Evolutionary conservation across 1,140 invertebrate species (phyloP), one percentile per base, ranked within the genome.

Genomic region (Nautilus pompilius): DNA sequence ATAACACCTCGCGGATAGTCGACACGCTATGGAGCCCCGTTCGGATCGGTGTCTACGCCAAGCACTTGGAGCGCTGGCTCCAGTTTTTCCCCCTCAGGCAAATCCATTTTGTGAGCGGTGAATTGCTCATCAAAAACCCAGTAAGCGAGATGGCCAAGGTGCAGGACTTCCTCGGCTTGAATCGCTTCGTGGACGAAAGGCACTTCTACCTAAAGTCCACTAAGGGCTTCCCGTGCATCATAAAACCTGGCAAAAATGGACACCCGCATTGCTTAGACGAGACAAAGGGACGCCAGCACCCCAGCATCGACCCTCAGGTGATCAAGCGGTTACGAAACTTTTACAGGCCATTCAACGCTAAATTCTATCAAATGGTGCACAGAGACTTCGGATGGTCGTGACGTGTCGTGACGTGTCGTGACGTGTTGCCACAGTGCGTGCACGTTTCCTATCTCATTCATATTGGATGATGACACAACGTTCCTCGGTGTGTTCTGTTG

Each of bases 201-300:
- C 90, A 95, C 78, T 96, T 96, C 81, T 93, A 93, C 78, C 93
- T 95, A 80, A 95, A 96, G 80, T 88, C 90, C 3, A 92, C 92
- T 3, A 96, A 96, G 81, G 92, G 93, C 0, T 96, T 96, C 78
- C 93, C 92, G 0, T 96, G 93, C 77, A 83, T 96, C 3, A 88
- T 92, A 69, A 93, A 93, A 74, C 54, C 56, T 10, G 90, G 93
- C 74, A 87, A 88, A 3, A 86, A 87, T 15, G 87, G 90, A 2
- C 88, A 87, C 10, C 91, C 91, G 0, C 92, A 94, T 74, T 96
- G 93, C 81, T 83, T 96, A 34, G 92, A 92, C 49, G 94, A 93
- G 81, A 94, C 91, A 5, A 96, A 96, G 83, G 93, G 93, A 4
- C 84, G 93, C 15, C 90, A 87, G 72, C 93, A 96, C 85, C 93